Base-by-base conservation (phyloP, 2,797 vertebrate species). In the Sebastes diaconus region DNA sequence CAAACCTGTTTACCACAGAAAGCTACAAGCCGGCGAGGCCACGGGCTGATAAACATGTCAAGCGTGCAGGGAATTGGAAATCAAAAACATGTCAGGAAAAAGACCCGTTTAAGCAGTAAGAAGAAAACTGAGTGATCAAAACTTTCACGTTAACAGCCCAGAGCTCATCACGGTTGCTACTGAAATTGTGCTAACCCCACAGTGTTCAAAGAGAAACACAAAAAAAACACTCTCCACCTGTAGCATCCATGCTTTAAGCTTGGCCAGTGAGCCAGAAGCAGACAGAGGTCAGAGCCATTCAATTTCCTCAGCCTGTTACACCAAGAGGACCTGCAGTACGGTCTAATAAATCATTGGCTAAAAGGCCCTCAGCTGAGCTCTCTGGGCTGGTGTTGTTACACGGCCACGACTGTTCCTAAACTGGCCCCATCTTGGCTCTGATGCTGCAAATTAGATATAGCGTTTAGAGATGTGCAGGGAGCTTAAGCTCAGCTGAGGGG, bases 301-400 rank as follows among this genome's bases (percentile, higher is more conserved):
- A 68, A 90, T 91, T 85, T 85, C 75, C 60, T 87, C 73, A 66
- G 76, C 77, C 76, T 75, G 78, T 68, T 80, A 24, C 61, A 80
- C 80, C 60, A 50, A 63, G 66, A 84, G 84, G 69, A 88, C 67
- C 75, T 57, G 80, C 75, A 66, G 73, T 76, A 79, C 24, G 30
- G 84, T 86, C 82, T 76, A 87, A 90, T 93, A 91, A 90, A 93
- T 93, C 84, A 83, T 68, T 8, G 66, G 85, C 71, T 90, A 84
- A 90, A 80, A 84, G 87, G 75, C 81, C 67, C 66, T 81, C 65
- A 61, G 79, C 77, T 42, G 54, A 61, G 80, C 80, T 79, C 78
- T 79, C n/a, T 39, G 34, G 63, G 22, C 59, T 54, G 20, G 42
- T 77, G 81, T 63, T 76, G 83, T 81, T 90, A 63, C 65, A 66